phyloP scores from a whole-genome alignment of 2,113 vertebrate genomes.

The Himantopus leucocephalus region DNA sequence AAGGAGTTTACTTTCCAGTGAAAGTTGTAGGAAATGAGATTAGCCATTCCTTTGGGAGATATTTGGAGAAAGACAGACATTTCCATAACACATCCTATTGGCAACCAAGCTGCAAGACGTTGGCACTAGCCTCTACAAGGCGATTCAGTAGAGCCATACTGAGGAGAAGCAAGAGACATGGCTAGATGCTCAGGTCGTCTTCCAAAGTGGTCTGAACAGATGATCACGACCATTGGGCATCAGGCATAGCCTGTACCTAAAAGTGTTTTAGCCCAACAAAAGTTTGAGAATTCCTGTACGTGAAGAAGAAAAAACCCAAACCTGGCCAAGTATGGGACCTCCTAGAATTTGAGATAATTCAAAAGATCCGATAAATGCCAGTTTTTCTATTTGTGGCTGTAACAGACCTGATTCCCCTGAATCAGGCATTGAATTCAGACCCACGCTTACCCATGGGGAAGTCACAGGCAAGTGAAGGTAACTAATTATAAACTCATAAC shows the following conservation, averaged over 20 bases:
- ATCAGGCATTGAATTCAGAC: neutral
- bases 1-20: neutral
- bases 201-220: neutral
- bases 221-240: neutral
- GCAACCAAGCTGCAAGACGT: neutral
- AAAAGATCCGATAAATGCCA: rapidly evolving
- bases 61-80: neutral
- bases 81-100: neutral
- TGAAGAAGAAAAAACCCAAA: neutral
- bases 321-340: neutral
- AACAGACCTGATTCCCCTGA: neutral
- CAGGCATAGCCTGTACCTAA: neutral
- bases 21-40: neutral
- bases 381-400: neutral
- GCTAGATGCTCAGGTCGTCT: rapidly evolving
- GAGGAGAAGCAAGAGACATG: neutral
- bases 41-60: neutral
- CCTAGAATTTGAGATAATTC: neutral
- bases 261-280: neutral
- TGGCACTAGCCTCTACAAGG: neutral
- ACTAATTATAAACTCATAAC: neutral
- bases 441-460: rapidly evolving
- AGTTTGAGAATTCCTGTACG: rapidly evolving
- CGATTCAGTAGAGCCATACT: neutral
- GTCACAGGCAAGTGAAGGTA: neutral